Percentiles rank a stretch among this genome's conserved stretches.
These are phyloP conservation scores for Mechanitis mazaeus DNA, from an alignment of 2,888 invertebrate species.

Conservation along the genomic window DNA sequence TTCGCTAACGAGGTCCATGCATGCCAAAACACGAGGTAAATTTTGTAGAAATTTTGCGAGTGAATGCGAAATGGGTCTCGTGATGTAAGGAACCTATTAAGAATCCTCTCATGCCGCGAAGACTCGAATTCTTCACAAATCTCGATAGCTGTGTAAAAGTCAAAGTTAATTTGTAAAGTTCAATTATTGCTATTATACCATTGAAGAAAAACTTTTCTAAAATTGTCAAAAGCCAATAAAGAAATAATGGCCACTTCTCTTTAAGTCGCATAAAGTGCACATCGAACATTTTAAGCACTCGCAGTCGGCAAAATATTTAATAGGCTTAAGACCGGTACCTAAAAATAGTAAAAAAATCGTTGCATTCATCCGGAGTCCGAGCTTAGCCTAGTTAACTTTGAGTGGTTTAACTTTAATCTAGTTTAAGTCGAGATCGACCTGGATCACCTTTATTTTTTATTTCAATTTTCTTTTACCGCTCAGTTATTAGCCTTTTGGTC, in stretches of 20 bases:
- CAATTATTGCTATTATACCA: no score
- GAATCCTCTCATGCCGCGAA: constrained; percentile 14
- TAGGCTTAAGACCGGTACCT: constrained; percentile 40
- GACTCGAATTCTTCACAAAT: constrained; percentile 4
- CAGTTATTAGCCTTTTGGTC: constrained; percentile 23
- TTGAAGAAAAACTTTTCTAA: no score
- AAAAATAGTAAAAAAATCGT: constrained; percentile 30
- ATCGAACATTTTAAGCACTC: constrained; percentile 24
- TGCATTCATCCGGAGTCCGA: constrained; percentile 30
- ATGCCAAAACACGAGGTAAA: constrained; percentile 59
- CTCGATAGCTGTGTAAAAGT: neutral
- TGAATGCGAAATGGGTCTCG: constrained; percentile 28
- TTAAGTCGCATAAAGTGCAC: constrained; percentile 19
- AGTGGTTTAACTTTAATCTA: constrained; percentile 52
- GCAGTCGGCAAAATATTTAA: constrained; percentile 42
- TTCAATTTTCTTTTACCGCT: constrained; percentile 37
- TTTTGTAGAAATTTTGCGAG: constrained; percentile 37
- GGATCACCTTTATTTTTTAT: constrained; percentile 50
- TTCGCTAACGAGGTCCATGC: constrained; percentile 58
- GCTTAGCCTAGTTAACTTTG: constrained; percentile 52
- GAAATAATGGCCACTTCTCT: constrained; percentile 17
- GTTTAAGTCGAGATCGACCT: constrained; percentile 49
- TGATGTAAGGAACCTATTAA: constrained; percentile 28
- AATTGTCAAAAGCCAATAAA: neutral
- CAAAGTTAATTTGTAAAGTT: neutral